These are phyloP conservation scores for Tinea pellionella DNA, from an alignment of 2,888 invertebrate genomes.

Conservation along the genomic window DNA sequence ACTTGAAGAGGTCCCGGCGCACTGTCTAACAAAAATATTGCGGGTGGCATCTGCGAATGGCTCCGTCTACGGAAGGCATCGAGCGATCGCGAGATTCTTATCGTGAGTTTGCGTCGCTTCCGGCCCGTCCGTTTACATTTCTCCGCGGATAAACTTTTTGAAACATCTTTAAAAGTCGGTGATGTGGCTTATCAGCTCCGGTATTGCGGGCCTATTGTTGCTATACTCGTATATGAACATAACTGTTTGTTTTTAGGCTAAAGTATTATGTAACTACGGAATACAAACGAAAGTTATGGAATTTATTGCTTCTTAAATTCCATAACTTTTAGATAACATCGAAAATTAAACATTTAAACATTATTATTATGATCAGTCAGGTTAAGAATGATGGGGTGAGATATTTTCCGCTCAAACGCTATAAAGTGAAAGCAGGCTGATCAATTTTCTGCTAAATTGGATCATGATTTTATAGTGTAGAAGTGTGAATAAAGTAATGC, in stretches of 20 bases:
- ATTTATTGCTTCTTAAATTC: not conserved
- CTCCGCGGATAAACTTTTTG: slow-evolving; percentile 14
- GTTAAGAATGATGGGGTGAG: not conserved
- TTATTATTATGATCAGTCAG: not conserved
- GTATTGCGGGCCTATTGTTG: slow-evolving; percentile 10
- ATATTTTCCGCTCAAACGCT: not conserved
- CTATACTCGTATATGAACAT: not conserved
- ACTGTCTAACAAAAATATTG: slow-evolving; percentile 7
- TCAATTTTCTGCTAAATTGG: not conserved
- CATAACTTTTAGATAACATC: not conserved
- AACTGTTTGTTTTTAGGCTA: not conserved
- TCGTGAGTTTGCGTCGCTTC: slow-evolving; percentile 2
- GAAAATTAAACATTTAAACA: not conserved
- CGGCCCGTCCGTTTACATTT: slow-evolving; percentile 14
- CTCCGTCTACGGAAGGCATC: slow-evolving; percentile 6
- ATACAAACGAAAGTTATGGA: not conserved
- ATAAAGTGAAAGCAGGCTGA: not conserved
- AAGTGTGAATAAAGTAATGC: not conserved
- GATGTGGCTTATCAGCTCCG: slow-evolving; percentile 12
- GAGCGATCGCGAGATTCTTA: slow-evolving; percentile 9
- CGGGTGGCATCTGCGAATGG: slow-evolving; percentile 4
- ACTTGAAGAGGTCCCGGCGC: slow-evolving; percentile 10
- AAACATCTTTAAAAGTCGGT: slow-evolving; percentile 13
- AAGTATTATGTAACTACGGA: not conserved
- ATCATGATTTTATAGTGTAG: not conserved